Evolutionary conservation across 2,113 vertebrate genomes (phyloP).

Genomic region (Atractosteus spatula): DNA sequence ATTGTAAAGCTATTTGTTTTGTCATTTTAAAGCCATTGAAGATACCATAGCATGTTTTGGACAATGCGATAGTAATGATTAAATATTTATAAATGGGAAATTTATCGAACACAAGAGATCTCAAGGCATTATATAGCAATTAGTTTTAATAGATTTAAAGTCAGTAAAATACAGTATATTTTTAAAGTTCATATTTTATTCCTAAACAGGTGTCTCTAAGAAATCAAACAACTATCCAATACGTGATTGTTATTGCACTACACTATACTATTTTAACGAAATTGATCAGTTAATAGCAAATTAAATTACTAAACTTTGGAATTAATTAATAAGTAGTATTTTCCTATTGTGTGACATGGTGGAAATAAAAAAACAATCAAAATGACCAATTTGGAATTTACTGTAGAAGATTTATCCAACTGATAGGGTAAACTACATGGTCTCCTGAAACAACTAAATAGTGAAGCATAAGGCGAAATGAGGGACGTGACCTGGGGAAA

Average conservation of each 20-base stretch:
- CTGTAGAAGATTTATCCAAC: constrained; percentile 30
- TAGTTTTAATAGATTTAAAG: too few relatives aligned
- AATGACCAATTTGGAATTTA: constrained; percentile 57
- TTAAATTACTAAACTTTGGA: neutral
- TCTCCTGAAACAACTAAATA: constrained; percentile 37
- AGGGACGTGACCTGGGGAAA: constrained; percentile 44
- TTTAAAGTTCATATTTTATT: too few relatives aligned
- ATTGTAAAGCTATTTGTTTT: too few relatives aligned
- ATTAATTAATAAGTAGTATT: constrained; percentile 45
- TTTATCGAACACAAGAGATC: too few relatives aligned
- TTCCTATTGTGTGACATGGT: constrained; percentile 51
- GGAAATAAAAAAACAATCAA: constrained; percentile 54
- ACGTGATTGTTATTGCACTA: neutral
- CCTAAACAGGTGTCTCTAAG: too few relatives aligned
- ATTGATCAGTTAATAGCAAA: neutral
- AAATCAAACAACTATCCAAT: too few relatives aligned
- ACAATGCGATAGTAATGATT: too few relatives aligned
- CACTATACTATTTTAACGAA: neutral
- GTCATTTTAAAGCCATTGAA: too few relatives aligned
- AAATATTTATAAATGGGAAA: too few relatives aligned
- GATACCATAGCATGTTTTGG: too few relatives aligned
- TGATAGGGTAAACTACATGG: constrained; percentile 33
- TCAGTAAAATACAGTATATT: too few relatives aligned
- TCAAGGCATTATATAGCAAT: too few relatives aligned
- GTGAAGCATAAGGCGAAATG: constrained; percentile 26